Percentiles rank a stretch among this genome's conserved stretches.
These are phyloP conservation scores for Ceratoteleas bidentatus DNA, from an alignment of 1,140 invertebrate species.

Conservation along the genomic window DNA sequence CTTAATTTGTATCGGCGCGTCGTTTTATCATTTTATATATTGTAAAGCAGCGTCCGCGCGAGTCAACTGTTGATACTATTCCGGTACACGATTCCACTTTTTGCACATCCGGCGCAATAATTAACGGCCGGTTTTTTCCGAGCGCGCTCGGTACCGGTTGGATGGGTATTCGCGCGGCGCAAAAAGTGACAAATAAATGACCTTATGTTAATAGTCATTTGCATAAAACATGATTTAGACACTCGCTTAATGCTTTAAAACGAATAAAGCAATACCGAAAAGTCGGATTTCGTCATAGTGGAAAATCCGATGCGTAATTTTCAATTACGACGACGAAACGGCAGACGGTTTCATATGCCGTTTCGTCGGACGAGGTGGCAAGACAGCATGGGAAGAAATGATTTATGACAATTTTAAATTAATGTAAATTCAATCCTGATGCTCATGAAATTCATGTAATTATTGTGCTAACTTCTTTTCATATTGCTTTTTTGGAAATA, in stretches of 20 bases:
- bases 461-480: too few relatives aligned
- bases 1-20: conserved; percentile 38
- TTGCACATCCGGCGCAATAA: conserved; percentile 53
- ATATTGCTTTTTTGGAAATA: too few relatives aligned
- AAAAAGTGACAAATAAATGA: conserved; percentile 46
- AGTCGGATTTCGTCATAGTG: conserved; percentile 15
- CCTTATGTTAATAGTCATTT: conserved; percentile 49
- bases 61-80: conserved; percentile 54
- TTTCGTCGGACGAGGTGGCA: too few relatives aligned
- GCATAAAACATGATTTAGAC: conserved; percentile 55
- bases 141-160: conserved; percentile 19
- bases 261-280: conserved; percentile 9
- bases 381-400: too few relatives aligned
- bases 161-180: conserved; percentile 14
- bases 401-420: too few relatives aligned
- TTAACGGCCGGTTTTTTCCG: conserved; percentile 45
- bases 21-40: conserved; percentile 45
- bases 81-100: conserved; percentile 44
- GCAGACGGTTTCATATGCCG: too few relatives aligned
- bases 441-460: too few relatives aligned
- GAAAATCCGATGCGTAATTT: conserved; percentile 29
- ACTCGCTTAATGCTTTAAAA: conserved; percentile 21
- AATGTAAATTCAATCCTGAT: too few relatives aligned
- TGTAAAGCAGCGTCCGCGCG: conserved; percentile 10
- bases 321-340: not conserved